A percentile compares a stretch with the other conserved stretches of the same genome.
Evolutionary conservation across 1,140 invertebrate genomes (phyloP).

Genomic region (Ceratina calcarata): DNA sequence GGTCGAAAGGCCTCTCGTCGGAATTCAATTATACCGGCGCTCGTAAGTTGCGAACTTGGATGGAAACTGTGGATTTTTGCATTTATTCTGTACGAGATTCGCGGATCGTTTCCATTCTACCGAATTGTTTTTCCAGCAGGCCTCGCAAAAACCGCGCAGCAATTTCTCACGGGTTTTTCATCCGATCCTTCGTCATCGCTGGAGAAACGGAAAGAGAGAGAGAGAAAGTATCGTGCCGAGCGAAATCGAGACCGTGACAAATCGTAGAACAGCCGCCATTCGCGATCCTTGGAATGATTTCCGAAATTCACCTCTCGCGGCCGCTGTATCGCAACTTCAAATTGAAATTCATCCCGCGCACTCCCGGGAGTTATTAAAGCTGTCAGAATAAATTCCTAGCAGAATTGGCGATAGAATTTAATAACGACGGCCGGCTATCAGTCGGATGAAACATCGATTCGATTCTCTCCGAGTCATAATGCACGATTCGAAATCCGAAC

Average conservation of each 20-base stretch:
- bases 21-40: constrained; percentile 1
- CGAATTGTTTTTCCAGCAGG: constrained; percentile 7
- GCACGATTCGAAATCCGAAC: no score
- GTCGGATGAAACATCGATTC: constrained; percentile 25
- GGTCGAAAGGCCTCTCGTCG: not conserved
- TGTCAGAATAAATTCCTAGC: constrained; percentile 35
- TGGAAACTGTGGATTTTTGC: not conserved
- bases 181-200: not conserved
- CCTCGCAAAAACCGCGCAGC: not conserved
- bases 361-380: constrained; percentile 32
- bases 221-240: not conserved
- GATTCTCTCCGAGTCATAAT: not conserved
- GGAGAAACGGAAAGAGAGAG: not conserved
- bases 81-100: not conserved
- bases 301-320: not conserved
- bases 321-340: not conserved
- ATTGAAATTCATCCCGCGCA: constrained; percentile 41
- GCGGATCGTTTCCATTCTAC: not conserved
- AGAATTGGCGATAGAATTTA: constrained; percentile 32
- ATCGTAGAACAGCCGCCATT: no score
- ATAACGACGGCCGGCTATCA: constrained; percentile 33
- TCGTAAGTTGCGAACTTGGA: not conserved
- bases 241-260: no score
- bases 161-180: constrained; percentile 16
- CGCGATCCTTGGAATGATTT: not conserved